phyloP scores from a whole-genome alignment of 2,113 vertebrate species.

The Lethenteron reissneri region DNA sequence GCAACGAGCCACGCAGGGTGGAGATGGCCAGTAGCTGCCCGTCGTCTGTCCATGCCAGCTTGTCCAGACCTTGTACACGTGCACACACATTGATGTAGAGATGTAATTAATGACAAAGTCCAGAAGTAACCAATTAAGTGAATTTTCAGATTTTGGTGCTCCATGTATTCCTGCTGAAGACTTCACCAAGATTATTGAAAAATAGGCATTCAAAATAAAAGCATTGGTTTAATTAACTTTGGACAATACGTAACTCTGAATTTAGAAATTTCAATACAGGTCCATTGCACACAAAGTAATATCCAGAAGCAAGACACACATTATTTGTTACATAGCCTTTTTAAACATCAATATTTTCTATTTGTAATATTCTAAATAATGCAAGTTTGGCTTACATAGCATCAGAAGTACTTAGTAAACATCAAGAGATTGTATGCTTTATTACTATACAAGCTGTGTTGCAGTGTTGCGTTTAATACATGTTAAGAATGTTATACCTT shows the following conservation, averaged over 20 bases:
- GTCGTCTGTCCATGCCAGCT: constrained; percentile 80
- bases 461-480: too few relatives aligned
- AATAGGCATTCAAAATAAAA: background rate
- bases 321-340: background rate
- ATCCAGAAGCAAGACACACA: constrained; percentile 1
- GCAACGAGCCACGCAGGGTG: constrained; percentile 52
- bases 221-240: background rate
- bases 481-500: constrained; percentile 33
- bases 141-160: background rate
- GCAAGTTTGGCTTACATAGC: too few relatives aligned
- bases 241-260: background rate
- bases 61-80: constrained; percentile 37
- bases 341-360: constrained; percentile 8
- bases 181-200: background rate
- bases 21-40: constrained; percentile 75
- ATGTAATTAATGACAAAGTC: background rate
- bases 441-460: too few relatives aligned
- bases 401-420: too few relatives aligned
- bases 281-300: background rate
- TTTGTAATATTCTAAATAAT: constrained; percentile 8
- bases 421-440: too few relatives aligned
- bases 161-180: background rate
- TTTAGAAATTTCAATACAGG: background rate
- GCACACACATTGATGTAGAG: too few relatives aligned
- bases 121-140: background rate